Percentiles rank a stretch among this genome's conserved stretches.
Conservation (phyloP, 2,888 invertebrate genomes). For the Lepidocyrtoides sp. region DNA sequence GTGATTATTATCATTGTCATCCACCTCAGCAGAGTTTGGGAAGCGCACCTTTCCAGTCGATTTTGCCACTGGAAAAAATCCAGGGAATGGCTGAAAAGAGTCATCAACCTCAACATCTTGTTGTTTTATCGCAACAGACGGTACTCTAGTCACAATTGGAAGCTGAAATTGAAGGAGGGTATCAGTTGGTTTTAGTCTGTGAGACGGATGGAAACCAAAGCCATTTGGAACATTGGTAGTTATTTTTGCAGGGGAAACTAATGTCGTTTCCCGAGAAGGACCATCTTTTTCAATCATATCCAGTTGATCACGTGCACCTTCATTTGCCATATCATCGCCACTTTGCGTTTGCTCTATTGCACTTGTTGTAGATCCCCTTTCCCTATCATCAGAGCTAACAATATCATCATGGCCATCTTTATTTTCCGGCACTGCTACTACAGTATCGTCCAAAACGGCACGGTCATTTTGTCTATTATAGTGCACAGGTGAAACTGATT, state of each 20-base stretch:
- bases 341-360: not conserved
- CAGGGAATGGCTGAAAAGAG: slow-evolving; percentile 30
- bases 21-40: slow-evolving; percentile 10
- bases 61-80: slow-evolving; percentile 7
- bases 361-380: slow-evolving; percentile 18
- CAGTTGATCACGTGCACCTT: slow-evolving; percentile 23
- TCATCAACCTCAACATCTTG: not conserved
- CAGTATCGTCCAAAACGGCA: too few relatives aligned
- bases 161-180: slow-evolving; percentile 60
- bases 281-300: not conserved
- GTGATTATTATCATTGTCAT: not conserved
- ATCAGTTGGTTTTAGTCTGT: not conserved
- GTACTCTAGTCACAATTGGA: slow-evolving; percentile 59
- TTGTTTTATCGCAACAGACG: not conserved
- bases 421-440: not conserved
- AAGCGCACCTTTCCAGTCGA: slow-evolving; percentile 32
- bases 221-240: not conserved
- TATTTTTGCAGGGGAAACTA: slow-evolving; percentile 28
- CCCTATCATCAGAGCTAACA: not conserved
- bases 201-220: too few relatives aligned
- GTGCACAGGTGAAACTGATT: slow-evolving; percentile 56
- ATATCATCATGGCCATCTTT: too few relatives aligned
- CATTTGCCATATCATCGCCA: not conserved
- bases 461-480: not conserved
- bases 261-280: not conserved